Conservation (phyloP, 2,797 vertebrate species). For the Poeciliopsis paucimaculata region DNA sequence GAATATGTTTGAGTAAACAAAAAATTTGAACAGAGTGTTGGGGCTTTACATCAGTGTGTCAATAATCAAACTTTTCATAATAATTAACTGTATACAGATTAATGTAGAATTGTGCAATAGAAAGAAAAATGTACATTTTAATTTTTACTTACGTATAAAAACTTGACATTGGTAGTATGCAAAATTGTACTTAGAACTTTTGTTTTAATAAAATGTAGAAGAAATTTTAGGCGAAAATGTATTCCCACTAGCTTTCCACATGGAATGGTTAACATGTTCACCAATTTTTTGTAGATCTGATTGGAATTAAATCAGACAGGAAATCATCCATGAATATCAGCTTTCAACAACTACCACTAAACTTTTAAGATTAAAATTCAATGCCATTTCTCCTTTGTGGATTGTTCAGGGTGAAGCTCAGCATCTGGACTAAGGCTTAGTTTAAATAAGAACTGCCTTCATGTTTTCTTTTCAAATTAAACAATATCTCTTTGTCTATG, state of each 20-base stretch:
- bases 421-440: conserved; percentile 43
- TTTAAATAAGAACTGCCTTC: conserved; percentile 68
- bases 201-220: background rate
- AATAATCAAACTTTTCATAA: background rate
- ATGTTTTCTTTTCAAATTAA: conserved; percentile 62
- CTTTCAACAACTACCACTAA: background rate
- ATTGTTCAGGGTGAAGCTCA: conserved; percentile 45
- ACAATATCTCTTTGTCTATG: conserved; percentile 41
- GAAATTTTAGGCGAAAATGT: background rate
- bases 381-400: background rate
- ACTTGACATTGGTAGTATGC: background rate
- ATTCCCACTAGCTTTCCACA: background rate
- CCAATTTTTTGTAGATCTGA: background rate
- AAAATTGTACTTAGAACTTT: background rate
- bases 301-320: background rate
- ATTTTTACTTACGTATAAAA: background rate
- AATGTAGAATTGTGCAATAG: background rate
- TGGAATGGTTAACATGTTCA: background rate
- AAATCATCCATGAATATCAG: background rate
- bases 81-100: too few relatives aligned
- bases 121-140: background rate
- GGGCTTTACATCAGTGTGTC: background rate
- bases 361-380: background rate
- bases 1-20: too few relatives aligned
- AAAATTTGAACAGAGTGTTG: background rate